Conservation (phyloP, 37 sponge, comb jelly and placozoan genomes). For the Ianthella basta region DNA sequence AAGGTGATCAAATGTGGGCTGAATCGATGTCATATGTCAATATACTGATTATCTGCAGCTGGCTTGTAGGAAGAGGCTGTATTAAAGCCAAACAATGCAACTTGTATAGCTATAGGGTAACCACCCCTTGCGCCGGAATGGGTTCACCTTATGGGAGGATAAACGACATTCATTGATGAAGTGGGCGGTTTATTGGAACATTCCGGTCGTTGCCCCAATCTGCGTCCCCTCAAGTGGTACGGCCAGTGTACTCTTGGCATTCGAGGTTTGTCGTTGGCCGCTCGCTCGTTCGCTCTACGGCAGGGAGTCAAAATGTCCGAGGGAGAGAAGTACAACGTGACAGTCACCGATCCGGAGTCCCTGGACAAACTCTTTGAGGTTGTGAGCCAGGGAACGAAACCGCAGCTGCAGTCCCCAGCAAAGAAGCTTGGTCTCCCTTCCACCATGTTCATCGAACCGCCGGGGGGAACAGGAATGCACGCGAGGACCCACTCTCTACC, state of each 20-base stretch:
- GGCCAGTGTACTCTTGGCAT: too few species aligned
- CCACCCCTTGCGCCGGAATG: too few species aligned
- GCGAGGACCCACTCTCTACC: conserved; percentile 10
- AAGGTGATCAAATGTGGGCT: too few species aligned
- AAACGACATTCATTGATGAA: neutral
- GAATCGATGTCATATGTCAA: too few species aligned
- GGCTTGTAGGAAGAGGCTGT: too few species aligned
- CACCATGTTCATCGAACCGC: conserved; percentile 9
- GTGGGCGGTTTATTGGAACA: conserved; percentile 25
- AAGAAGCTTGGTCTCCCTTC: neutral
- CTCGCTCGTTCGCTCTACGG: too few species aligned
- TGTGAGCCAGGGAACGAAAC: neutral
- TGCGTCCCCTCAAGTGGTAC: neutral
- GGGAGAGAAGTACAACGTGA: conserved; percentile 1
- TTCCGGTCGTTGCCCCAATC: conserved; percentile 38
- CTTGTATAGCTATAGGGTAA: too few species aligned
- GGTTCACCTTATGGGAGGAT: neutral
- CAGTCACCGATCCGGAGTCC: conserved; percentile 8
- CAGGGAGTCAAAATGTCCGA: too few species aligned
- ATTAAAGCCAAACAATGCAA: too few species aligned
- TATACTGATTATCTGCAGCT: too few species aligned
- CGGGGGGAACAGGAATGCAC: neutral
- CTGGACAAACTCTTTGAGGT: conserved; percentile 22
- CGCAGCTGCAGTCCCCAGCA: neutral
- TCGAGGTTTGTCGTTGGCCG: too few species aligned